A percentile compares a stretch with the other conserved stretches of the same genome.
phyloP scores from a whole-genome alignment of 2,888 invertebrate genomes.

The Epirrita christyi region DNA sequence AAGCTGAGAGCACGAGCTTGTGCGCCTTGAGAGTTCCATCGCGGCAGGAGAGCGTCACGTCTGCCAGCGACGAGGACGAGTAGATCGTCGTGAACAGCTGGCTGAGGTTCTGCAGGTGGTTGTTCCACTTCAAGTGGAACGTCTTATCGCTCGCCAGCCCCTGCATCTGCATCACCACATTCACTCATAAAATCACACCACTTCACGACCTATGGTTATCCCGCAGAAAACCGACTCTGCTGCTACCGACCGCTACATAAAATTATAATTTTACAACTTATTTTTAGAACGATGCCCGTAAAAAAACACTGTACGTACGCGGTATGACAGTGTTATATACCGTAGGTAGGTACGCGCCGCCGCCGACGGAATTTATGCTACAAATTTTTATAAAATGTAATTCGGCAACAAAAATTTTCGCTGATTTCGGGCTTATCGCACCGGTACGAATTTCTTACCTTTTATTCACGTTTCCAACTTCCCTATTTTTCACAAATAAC shows the following conservation, averaged over 20 bases:
- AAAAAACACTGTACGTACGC: slow-evolving; percentile 85
- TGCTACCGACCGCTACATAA: slow-evolving; percentile 84
- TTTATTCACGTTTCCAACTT: slow-evolving; percentile 75
- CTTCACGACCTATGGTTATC: slow-evolving; percentile 72
- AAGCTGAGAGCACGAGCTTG: slow-evolving; percentile 89
- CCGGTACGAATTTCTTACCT: slow-evolving; percentile 75
- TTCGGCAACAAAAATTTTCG: slow-evolving; percentile 61
- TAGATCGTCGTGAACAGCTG: slow-evolving; percentile 88
- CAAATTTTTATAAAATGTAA: slow-evolving; percentile 77
- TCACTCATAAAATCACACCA: slow-evolving; percentile 73
- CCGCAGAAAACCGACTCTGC: slow-evolving; percentile 80
- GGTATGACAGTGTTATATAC: slow-evolving; percentile 84
- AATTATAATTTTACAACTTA: slow-evolving; percentile 85
- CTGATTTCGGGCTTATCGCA: slow-evolving; percentile 56
- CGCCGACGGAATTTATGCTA: slow-evolving; percentile 81
- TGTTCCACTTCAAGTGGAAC: slow-evolving; percentile 89
- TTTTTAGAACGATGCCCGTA: slow-evolving; percentile 85
- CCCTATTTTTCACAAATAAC: slow-evolving; percentile 82
- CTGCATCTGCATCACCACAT: slow-evolving; percentile 83
- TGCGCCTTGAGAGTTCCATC: slow-evolving; percentile 89
- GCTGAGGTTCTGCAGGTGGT: slow-evolving; percentile 89
- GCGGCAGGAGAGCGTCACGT: slow-evolving; percentile 89
- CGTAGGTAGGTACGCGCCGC: slow-evolving; percentile 83
- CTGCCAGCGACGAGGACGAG: slow-evolving; percentile 88
- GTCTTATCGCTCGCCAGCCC: slow-evolving; percentile 86